These are phyloP conservation scores for Chrysocyon brachyurus DNA, from an alignment of 2,797 vertebrate species.

Conservation along the genomic window DNA sequence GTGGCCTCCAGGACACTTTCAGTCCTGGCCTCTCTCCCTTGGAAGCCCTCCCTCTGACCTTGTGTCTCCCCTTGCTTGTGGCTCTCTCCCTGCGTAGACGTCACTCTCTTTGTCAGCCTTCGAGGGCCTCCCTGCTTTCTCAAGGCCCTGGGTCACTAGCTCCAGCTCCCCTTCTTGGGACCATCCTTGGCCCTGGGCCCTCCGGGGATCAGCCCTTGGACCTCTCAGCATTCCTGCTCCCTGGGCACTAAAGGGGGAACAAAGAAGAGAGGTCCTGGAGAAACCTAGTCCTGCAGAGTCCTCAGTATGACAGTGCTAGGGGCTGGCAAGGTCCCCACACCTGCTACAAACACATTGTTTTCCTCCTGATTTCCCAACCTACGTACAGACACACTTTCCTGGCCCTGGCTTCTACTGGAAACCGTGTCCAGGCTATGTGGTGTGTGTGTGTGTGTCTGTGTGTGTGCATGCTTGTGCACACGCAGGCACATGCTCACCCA, in stretches of 20 bases:
- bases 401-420: not conserved
- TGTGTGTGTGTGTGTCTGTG: too few relatives aligned
- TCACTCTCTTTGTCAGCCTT: not conserved
- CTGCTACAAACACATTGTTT: not conserved
- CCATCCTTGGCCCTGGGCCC: not conserved
- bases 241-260: not conserved
- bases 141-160: not conserved
- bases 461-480: fast-evolving
- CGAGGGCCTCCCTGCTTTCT: not conserved
- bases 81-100: not conserved
- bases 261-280: not conserved
- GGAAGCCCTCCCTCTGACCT: not conserved
- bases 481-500: not conserved
- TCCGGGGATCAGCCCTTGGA: not conserved
- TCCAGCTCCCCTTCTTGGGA: not conserved
- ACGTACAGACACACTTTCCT: not conserved
- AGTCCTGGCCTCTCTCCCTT: not conserved
- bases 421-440: not conserved
- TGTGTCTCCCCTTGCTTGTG: not conserved
- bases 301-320: not conserved
- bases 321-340: not conserved
- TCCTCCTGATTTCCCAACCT: not conserved
- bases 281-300: not conserved
- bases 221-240: not conserved
- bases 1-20: not conserved